phyloP scores from a whole-genome alignment of 2,113 vertebrate species.

The Leucopsar rothschildi region DNA sequence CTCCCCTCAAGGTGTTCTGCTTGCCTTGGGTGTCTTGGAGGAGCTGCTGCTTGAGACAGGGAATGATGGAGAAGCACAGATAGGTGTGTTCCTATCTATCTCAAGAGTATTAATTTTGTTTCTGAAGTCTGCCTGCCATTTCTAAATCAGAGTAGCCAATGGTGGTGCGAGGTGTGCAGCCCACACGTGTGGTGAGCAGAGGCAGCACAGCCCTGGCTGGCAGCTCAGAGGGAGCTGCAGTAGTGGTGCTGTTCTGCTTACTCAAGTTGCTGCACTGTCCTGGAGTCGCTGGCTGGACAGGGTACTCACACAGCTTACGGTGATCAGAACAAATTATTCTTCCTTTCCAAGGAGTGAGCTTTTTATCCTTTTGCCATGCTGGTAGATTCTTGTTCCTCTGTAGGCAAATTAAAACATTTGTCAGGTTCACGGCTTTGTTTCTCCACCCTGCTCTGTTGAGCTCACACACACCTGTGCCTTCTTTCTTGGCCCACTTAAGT shows the following conservation, averaged over 20 bases:
- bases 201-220: neutral
- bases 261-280: neutral
- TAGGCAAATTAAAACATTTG: neutral
- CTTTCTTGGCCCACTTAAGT: neutral
- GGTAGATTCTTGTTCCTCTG: neutral
- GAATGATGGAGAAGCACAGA: neutral
- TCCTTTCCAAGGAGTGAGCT: neutral
- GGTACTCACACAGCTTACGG: neutral
- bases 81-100: neutral
- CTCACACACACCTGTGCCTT: neutral
- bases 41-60: neutral
- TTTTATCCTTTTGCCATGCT: neutral
- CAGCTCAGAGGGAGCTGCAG: neutral
- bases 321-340: neutral
- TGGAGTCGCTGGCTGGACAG: neutral
- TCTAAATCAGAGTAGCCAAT: neutral
- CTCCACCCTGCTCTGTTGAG: neutral
- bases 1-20: neutral
- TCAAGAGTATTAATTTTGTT: neutral
- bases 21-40: neutral
- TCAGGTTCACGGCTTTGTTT: neutral
- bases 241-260: neutral
- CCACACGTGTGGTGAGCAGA: neutral
- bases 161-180: neutral
- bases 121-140: neutral